Evolutionary conservation across 2,113 vertebrate genomes (phyloP).

Genomic region (Marmota monax): DNA sequence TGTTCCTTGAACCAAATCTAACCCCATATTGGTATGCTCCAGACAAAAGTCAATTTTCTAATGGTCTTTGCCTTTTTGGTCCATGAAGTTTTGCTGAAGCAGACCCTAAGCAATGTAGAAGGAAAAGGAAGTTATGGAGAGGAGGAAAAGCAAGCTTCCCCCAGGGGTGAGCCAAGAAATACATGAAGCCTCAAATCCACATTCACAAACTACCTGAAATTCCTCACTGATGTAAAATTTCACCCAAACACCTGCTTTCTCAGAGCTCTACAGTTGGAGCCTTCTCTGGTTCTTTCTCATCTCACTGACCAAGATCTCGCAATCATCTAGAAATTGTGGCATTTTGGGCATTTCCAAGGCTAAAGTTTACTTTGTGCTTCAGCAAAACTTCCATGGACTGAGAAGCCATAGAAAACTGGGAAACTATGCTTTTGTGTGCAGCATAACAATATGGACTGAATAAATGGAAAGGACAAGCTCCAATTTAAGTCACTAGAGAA

Average conservation of each 20-base stretch:
- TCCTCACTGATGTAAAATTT: background rate
- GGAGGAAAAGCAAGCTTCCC: background rate
- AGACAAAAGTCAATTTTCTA: slow-evolving; percentile 42
- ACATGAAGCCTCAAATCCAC: background rate
- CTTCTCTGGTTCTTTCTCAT: background rate
- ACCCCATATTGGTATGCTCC: background rate
- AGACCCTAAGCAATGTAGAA: background rate
- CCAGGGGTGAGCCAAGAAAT: background rate
- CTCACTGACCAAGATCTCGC: background rate
- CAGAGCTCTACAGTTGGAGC: too few relatives aligned
- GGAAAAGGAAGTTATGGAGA: slow-evolving; percentile 18
- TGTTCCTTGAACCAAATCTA: slow-evolving; percentile 15
- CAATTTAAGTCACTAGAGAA: background rate
- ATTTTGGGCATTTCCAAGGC: background rate
- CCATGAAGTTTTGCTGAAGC: background rate
- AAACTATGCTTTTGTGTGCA: slow-evolving; percentile 37
- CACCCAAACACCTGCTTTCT: background rate
- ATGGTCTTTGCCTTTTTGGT: background rate
- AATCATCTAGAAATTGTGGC: background rate
- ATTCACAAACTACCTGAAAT: background rate
- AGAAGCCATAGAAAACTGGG: background rate
- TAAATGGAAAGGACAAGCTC: slow-evolving; percentile 42
- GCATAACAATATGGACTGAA: slow-evolving; percentile 29
- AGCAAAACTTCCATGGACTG: background rate
- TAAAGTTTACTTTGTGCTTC: slow-evolving; percentile 5